These are phyloP conservation scores for Rattus norvegicus DNA, from an alignment of 2,113 vertebrate species.

Conservation along the genomic window GRCr8 NC_086024.1:96516501-96517000, in stretches of 20 bases:
- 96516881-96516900: neutral
- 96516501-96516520: neutral
- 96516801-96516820: neutral
- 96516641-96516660: neutral
- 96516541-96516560: neutral
- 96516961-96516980: neutral
- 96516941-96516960: neutral
- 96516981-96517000: neutral
- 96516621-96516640: neutral
- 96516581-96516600: neutral
- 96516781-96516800: neutral
- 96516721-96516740: neutral
- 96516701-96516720: neutral
- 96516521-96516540: neutral
- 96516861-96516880: conserved; percentile 32
- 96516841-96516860: neutral
- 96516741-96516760: neutral
- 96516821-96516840: neutral
- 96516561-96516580: neutral
- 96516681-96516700: neutral
- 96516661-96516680: neutral
- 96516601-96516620: neutral
- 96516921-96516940: neutral
- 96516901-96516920: neutral
- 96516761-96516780: neutral